A percentile compares a stretch with the other conserved stretches of the same genome.
Conservation (phyloP, 1,140 invertebrate genomes). For the Lucilia sericata region DNA sequence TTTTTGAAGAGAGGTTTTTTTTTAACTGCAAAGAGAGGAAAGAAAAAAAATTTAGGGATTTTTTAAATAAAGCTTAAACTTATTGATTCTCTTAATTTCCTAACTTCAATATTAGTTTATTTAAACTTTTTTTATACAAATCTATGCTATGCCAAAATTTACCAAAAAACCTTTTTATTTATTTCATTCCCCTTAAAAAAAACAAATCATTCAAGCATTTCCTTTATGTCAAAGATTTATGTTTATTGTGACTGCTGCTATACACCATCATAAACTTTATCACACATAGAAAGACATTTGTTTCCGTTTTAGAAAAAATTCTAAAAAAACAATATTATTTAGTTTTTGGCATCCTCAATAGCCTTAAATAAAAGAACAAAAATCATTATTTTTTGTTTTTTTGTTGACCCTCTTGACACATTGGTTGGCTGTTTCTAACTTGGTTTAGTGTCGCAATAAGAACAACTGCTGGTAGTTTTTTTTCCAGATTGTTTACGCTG, state of each 20-base stretch:
- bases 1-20: too few relatives aligned
- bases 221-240: conserved; percentile 26
- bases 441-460: conserved; percentile 26
- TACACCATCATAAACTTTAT: conserved; percentile 20
- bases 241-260: conserved; percentile 10
- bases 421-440: background rate
- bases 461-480: conserved; percentile 12
- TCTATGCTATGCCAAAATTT: background rate
- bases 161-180: background rate
- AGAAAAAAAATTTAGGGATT: background rate
- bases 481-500: conserved; percentile 6
- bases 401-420: conserved; percentile 22
- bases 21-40: background rate
- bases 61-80: too few relatives aligned
- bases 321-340: background rate
- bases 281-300: conserved; percentile 18
- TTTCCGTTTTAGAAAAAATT: conserved; percentile 12
- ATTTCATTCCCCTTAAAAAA: background rate
- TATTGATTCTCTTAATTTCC: too few relatives aligned
- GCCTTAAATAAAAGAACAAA: conserved; percentile 4
- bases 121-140: background rate
- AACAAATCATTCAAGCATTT: conserved; percentile 17
- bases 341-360: background rate
- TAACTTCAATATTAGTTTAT: too few relatives aligned
- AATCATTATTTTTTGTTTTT: background rate